Percentiles rank a stretch among this genome's conserved stretches.
Conservation (phyloP, 2,888 invertebrate species). For the Trissoscelio sp. region DNA sequence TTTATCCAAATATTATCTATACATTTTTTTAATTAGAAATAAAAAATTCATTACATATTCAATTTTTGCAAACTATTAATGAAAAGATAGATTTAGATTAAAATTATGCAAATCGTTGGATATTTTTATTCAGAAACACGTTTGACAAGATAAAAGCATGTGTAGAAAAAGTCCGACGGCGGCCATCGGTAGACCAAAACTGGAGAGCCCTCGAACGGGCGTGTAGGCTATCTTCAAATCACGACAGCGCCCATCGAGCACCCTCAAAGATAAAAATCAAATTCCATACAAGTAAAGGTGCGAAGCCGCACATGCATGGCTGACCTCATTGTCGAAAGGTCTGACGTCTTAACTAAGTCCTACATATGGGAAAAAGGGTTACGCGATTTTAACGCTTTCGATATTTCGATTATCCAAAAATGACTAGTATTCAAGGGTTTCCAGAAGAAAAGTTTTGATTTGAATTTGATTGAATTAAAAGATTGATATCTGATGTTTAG, state of each 20-base stretch:
- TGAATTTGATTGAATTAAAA: no score
- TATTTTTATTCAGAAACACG: slow-evolving; percentile 27
- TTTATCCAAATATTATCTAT: no score
- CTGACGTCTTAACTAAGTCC: slow-evolving; percentile 82
- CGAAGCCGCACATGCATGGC: slow-evolving; percentile 82
- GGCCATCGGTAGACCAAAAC: slow-evolving; percentile 72
- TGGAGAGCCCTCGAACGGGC: slow-evolving; percentile 78
- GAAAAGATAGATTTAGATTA: not conserved
- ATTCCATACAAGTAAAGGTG: slow-evolving; percentile 80
- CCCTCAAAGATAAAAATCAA: slow-evolving; percentile 83
- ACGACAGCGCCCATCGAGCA: slow-evolving; percentile 81
- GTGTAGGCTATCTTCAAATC: slow-evolving; percentile 81
- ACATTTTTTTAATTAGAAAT: no score
- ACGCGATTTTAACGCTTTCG: slow-evolving; percentile 29
- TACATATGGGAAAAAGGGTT: slow-evolving; percentile 72
- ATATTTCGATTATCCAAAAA: slow-evolving; percentile 54
- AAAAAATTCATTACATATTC: no score
- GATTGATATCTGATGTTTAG: no score
- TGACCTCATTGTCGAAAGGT: slow-evolving; percentile 80
- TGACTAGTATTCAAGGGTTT: slow-evolving; percentile 41
- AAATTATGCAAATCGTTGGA: slow-evolving; percentile 3
- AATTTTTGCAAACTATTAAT: no score
- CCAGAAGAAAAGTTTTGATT: no score
- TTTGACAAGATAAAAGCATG: slow-evolving; percentile 60
- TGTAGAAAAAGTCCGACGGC: slow-evolving; percentile 69